Percentiles rank a stretch among this genome's conserved stretches.
These are phyloP conservation scores for Melitaea cinxia DNA, from an alignment of 1,140 invertebrate genomes.

Conservation along the genomic window DNA sequence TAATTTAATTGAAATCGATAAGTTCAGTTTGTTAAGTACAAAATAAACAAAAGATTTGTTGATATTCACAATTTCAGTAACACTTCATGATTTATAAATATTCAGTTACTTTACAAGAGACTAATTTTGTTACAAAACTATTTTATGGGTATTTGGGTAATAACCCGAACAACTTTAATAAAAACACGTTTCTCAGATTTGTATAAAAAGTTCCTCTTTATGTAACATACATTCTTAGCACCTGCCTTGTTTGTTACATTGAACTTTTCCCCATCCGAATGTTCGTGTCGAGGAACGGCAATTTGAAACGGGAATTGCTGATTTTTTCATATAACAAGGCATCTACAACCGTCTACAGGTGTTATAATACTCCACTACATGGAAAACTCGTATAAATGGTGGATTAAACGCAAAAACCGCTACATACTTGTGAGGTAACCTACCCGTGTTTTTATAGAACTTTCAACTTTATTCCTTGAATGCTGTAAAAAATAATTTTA, in stretches of 20 bases:
- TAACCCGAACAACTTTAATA: slow-evolving; percentile 16
- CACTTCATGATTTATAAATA: too few relatives aligned
- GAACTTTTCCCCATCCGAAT: slow-evolving; percentile 44
- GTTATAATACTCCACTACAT: slow-evolving; percentile 41
- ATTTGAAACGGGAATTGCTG: slow-evolving; percentile 52
- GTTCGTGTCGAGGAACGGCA: slow-evolving; percentile 44
- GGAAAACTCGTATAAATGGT: slow-evolving; percentile 44
- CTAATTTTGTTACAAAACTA: not conserved
- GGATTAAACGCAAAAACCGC: slow-evolving; percentile 44
- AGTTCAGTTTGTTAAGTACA: too few relatives aligned
- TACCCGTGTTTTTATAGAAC: slow-evolving; percentile 23
- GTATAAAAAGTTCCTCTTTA: slow-evolving; percentile 28
- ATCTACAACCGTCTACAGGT: slow-evolving; percentile 41
- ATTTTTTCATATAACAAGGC: slow-evolving; percentile 58
- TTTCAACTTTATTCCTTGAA: slow-evolving; percentile 16
- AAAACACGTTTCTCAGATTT: slow-evolving; percentile 8
- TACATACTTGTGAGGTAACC: slow-evolving; percentile 31
- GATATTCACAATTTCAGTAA: too few relatives aligned
- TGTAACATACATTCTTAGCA: slow-evolving; percentile 39
- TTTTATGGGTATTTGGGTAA: slow-evolving; percentile 4
- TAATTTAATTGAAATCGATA: too few relatives aligned
- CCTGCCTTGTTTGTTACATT: slow-evolving; percentile 35
- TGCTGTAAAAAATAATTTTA: slow-evolving; percentile 6
- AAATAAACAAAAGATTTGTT: too few relatives aligned
- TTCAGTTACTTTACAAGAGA: not conserved